Evolutionary conservation across 2,888 invertebrate genomes (phyloP).

Genomic region (Scaptomyza parva): DNA sequence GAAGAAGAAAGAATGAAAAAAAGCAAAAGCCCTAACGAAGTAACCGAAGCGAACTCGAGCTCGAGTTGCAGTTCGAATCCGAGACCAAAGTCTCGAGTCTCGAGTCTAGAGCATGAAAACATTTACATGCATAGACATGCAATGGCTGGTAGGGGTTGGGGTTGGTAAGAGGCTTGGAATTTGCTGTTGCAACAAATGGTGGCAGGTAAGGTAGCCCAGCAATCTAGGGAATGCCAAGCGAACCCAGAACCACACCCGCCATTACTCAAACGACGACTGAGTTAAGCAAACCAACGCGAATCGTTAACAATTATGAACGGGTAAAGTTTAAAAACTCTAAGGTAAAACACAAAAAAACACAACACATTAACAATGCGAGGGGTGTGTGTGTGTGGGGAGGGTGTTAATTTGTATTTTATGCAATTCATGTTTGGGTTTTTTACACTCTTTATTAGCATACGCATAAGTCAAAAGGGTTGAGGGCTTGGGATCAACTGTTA

Average conservation of each 20-base stretch:
- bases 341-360: slow-evolving; percentile 45
- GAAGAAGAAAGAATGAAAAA: slow-evolving; percentile 30
- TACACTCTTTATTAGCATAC: slow-evolving; percentile 65
- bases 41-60: slow-evolving; percentile 12
- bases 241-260: slow-evolving; percentile 36
- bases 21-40: slow-evolving; percentile 23
- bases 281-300: slow-evolving; percentile 52
- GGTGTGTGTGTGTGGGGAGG: background rate
- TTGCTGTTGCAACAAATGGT: slow-evolving; percentile 10
- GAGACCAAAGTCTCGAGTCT: slow-evolving; percentile 37
- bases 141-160: slow-evolving; percentile 23
- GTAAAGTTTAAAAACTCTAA: slow-evolving; percentile 32
- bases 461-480: slow-evolving; percentile 41
- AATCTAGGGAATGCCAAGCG: slow-evolving; percentile 36
- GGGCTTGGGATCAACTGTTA: background rate
- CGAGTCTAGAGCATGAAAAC: slow-evolving; percentile 61
- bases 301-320: slow-evolving; percentile 64
- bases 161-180: slow-evolving; percentile 6
- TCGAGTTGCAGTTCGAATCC: slow-evolving; percentile 10
- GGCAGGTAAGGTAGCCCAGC: slow-evolving; percentile 22
- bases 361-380: slow-evolving; percentile 37
- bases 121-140: slow-evolving; percentile 73
- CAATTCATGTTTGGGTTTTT: slow-evolving; percentile 68
- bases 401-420: slow-evolving; percentile 68
- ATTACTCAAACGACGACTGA: slow-evolving; percentile 38